These are phyloP conservation scores for Quadroppia sp. DNA, from an alignment of 2,888 invertebrate genomes.

Conservation along the genomic window DNA sequence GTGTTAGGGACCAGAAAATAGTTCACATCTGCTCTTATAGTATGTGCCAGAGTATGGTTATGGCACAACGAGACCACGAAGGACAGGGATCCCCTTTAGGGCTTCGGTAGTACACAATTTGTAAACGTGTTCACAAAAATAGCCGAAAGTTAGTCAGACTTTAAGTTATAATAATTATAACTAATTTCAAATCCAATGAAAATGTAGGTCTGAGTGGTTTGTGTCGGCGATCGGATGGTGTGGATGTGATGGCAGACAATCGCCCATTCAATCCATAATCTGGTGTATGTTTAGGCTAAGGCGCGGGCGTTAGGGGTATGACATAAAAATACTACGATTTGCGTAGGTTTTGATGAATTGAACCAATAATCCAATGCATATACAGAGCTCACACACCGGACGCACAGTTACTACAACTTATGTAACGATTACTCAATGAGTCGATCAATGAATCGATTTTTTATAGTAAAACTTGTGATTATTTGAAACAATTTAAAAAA, in stretches of 20 bases:
- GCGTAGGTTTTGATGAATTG: constrained; percentile 32
- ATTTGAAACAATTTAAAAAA: background rate
- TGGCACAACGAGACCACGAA: background rate
- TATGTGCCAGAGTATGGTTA: background rate
- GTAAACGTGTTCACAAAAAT: background rate
- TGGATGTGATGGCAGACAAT: constrained; percentile 28
- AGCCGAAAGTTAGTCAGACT: too few relatives aligned
- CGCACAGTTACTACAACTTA: constrained; percentile 11
- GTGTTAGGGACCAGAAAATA: background rate
- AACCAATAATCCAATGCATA: constrained; percentile 31
- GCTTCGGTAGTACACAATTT: background rate
- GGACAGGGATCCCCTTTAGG: background rate
- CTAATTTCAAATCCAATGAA: background rate
- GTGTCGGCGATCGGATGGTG: constrained; percentile 26
- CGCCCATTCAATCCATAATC: constrained; percentile 26
- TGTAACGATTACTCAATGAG: constrained; percentile 32
- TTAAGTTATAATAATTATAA: too few relatives aligned
- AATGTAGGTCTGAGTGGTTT: constrained; percentile 1
- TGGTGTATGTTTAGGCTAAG: background rate
- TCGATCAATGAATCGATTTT: constrained; percentile 4
- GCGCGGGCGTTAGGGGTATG: constrained; percentile 33
- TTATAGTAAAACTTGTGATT: background rate
- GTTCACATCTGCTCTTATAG: constrained; percentile 23
- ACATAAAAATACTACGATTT: constrained; percentile 33
- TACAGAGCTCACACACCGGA: constrained; percentile 29